These are phyloP conservation scores for Lepilemur ruficaudatus DNA, from an alignment of 2,797 vertebrate genomes.

Conservation along the genomic window DNA sequence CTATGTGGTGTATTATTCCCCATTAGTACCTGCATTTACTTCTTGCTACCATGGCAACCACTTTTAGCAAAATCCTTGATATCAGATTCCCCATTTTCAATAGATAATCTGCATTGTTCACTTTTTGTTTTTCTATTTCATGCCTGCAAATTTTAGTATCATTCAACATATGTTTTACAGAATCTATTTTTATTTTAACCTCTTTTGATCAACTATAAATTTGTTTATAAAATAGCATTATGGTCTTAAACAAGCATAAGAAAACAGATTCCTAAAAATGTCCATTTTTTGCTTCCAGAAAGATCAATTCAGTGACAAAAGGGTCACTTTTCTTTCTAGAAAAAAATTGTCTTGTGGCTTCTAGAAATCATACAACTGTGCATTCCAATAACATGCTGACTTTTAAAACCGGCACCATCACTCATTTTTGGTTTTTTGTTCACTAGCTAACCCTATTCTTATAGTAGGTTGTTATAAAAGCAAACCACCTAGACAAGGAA, in stretches of 20 bases:
- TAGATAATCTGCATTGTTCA: neutral
- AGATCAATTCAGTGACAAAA: neutral
- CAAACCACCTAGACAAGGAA: neutral
- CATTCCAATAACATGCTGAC: neutral
- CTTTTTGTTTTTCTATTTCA: neutral
- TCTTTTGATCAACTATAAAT: neutral
- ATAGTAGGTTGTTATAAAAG: neutral
- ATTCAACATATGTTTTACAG: neutral
- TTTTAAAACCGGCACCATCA: neutral
- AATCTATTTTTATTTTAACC: neutral
- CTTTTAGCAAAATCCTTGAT: constrained; percentile 42
- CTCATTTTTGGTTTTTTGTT: constrained; percentile 9
- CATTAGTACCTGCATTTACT: constrained; percentile 40
- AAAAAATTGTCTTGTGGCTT: neutral
- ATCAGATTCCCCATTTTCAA: constrained; percentile 38
- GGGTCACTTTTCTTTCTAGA: neutral
- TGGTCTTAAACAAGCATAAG: neutral
- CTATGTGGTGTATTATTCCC: neutral
- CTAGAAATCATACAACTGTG: neutral
- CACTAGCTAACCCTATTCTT: neutral
- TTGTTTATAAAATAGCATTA: neutral
- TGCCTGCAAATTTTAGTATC: neutral
- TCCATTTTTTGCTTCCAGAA: neutral
- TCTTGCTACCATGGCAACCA: constrained; percentile 62
- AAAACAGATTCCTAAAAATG: neutral